phyloP scores from a whole-genome alignment of 2,797 vertebrate genomes.

The Echiichthys vipera region DNA sequence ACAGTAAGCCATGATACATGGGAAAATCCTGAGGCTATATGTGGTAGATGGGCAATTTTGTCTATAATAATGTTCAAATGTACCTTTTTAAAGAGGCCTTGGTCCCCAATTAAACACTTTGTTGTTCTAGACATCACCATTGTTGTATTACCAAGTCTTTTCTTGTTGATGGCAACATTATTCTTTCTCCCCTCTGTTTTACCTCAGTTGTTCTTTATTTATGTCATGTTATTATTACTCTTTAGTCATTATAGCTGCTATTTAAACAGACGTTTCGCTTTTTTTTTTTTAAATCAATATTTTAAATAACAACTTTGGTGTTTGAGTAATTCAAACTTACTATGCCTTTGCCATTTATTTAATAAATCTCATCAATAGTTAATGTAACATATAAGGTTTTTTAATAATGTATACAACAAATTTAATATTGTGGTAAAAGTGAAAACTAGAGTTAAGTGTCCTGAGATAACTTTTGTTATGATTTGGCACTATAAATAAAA shows the following conservation, averaged over 20 bases:
- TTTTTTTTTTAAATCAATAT: not conserved
- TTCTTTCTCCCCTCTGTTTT: not conserved
- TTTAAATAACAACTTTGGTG: not conserved
- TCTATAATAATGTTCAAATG: conserved; percentile 26
- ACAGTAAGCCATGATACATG: conserved; percentile 37
- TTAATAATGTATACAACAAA: too few relatives aligned
- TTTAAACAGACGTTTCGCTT: not conserved
- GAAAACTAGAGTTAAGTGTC: too few relatives aligned
- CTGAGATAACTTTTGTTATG: too few relatives aligned
- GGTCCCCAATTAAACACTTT: conserved; percentile 23
- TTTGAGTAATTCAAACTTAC: not conserved
- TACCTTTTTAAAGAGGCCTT: conserved; percentile 36
- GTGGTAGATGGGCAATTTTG: conserved; percentile 18
- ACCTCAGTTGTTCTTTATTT: not conserved
- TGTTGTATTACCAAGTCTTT: conserved; percentile 11
- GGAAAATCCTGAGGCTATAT: conserved; percentile 15
- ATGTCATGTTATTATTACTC: conserved; percentile 4
- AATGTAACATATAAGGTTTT: not conserved
- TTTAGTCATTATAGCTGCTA: not conserved
- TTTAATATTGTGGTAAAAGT: too few relatives aligned
- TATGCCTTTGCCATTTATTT: not conserved
- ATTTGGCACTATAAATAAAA: too few relatives aligned
- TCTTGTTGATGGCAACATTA: not conserved
- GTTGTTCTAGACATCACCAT: conserved; percentile 12
- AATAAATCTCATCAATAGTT: not conserved